Conservation (phyloP, 2,888 invertebrate species). For the Ceriagrion tenellum region DNA sequence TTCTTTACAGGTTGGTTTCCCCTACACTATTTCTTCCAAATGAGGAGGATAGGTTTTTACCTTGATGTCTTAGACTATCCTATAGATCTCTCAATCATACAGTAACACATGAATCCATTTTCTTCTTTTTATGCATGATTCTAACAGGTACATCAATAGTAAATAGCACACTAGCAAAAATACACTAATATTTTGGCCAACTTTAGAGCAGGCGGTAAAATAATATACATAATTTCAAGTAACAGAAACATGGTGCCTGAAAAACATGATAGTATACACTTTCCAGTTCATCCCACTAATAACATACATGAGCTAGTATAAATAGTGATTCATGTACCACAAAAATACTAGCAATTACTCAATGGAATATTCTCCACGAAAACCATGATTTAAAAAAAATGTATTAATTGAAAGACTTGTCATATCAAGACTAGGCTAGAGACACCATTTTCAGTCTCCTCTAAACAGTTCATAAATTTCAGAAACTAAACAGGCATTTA, state of each 20-base stretch:
- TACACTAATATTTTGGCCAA: neutral
- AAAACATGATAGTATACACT: neutral
- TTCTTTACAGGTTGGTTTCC: too few species aligned
- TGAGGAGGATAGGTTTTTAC: too few species aligned
- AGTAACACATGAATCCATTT: neutral
- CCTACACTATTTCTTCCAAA: too few species aligned
- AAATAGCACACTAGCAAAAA: neutral
- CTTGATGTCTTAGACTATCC: too few species aligned
- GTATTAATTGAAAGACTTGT: neutral
- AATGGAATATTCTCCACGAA: neutral
- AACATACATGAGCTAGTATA: neutral
- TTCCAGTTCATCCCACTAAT: neutral
- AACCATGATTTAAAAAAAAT: neutral
- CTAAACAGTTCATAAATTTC: neutral
- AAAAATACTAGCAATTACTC: neutral
- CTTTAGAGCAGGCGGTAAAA: neutral
- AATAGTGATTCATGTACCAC: neutral
- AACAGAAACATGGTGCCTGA: neutral
- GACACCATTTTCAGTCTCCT: constrained; percentile 1
- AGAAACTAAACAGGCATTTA: neutral
- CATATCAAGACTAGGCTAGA: neutral
- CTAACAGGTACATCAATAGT: constrained; percentile 1
- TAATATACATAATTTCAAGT: neutral
- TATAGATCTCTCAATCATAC: neutral
- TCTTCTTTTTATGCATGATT: neutral